A percentile compares a stretch with the other conserved stretches of the same genome.
Evolutionary conservation across 2,797 vertebrate genomes (phyloP).

Genomic region (Mastacembelus armatus): DNA sequence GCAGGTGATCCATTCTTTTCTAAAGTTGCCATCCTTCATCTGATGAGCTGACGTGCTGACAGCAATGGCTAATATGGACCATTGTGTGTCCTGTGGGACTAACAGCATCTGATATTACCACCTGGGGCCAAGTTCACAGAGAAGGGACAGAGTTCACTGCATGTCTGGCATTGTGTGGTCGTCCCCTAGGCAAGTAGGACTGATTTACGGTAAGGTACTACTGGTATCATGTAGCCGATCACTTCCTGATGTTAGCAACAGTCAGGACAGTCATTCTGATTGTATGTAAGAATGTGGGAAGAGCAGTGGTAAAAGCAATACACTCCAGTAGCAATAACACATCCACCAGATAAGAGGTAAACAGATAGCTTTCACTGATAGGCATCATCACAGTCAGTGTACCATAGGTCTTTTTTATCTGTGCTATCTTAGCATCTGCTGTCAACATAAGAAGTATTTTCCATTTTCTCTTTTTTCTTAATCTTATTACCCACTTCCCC

Average conservation of each 20-base stretch:
- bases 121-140: slow-evolving; percentile 69
- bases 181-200: slow-evolving; percentile 47
- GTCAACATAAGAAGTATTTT: neutral
- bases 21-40: slow-evolving; percentile 73
- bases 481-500: neutral
- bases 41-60: slow-evolving; percentile 56
- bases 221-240: slow-evolving; percentile 54
- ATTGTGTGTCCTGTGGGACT: slow-evolving; percentile 61
- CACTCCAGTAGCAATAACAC: slow-evolving; percentile 5
- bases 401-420: neutral
- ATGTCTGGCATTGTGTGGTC: slow-evolving; percentile 62
- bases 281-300: neutral
- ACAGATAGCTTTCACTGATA: neutral
- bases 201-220: slow-evolving; percentile 65
- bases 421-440: neutral
- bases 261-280: slow-evolving; percentile 10
- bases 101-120: slow-evolving; percentile 75
- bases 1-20: slow-evolving; percentile 70
- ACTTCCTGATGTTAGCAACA: slow-evolving; percentile 41
- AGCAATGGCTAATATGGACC: slow-evolving; percentile 55
- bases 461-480: neutral
- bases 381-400: neutral
- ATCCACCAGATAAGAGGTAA: neutral
- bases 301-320: slow-evolving; percentile 9
- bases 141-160: slow-evolving; percentile 59